These are phyloP conservation scores for Sesamia nonagrioides DNA, from an alignment of 1,140 invertebrate genomes.

Conservation along the genomic window DNA sequence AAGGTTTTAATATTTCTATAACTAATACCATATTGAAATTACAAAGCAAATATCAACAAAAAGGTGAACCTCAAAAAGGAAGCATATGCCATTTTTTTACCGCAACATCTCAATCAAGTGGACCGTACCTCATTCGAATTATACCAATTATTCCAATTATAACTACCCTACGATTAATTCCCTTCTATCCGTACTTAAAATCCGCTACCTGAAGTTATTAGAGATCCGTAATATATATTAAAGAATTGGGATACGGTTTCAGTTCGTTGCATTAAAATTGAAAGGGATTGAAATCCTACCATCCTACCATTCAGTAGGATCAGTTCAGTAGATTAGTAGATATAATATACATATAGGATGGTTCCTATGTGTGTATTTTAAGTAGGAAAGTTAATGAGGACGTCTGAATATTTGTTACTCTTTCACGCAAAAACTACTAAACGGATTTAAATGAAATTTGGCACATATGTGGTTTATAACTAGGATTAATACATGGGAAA, in stretches of 20 bases:
- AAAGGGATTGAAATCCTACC: too few species aligned
- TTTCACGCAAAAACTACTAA: too few species aligned
- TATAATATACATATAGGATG: too few species aligned
- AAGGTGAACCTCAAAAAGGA: slow-evolving; percentile 17
- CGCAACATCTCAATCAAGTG: slow-evolving; percentile 32
- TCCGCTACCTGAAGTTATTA: slow-evolving; percentile 44
- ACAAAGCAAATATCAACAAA: slow-evolving; percentile 35
- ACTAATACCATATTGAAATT: neutral
- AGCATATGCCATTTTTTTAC: slow-evolving; percentile 28
- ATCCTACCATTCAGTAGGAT: too few species aligned
- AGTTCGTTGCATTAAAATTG: too few species aligned
- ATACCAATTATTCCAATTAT: slow-evolving; percentile 44
- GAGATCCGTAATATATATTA: neutral
- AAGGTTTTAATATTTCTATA: slow-evolving; percentile 6
- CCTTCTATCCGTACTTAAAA: slow-evolving; percentile 25
- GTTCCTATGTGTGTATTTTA: too few species aligned
- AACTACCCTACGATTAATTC: slow-evolving; percentile 39
- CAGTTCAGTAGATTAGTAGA: too few species aligned
- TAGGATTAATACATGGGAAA: too few species aligned
- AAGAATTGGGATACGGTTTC: neutral
- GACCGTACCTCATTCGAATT: slow-evolving; percentile 37
- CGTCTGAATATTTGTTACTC: too few species aligned
- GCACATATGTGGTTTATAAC: too few species aligned
- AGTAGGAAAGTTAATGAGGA: too few species aligned
- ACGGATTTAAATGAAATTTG: too few species aligned